These are phyloP conservation scores for Myodes glareolus DNA, from an alignment of 2,113 vertebrate genomes.

Conservation along the genomic window DNA sequence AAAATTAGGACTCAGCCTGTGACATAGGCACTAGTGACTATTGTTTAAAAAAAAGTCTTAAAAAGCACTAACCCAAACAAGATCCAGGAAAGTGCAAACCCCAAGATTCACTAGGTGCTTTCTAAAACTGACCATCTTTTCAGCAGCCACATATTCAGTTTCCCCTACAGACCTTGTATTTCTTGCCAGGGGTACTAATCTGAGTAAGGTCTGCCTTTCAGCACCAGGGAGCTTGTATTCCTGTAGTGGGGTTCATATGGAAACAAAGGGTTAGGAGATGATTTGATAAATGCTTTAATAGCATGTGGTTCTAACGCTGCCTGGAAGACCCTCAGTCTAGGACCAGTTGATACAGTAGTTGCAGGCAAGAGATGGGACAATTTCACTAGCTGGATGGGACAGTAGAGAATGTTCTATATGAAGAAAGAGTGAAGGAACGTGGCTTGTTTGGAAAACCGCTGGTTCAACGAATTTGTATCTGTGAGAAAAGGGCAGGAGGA, in stretches of 20 bases:
- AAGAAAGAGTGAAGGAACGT: not conserved
- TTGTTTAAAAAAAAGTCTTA: not conserved
- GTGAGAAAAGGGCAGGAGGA: not conserved
- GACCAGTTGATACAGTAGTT: not conserved
- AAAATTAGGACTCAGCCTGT: not conserved
- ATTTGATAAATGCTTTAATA: not conserved
- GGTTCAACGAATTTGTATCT: not conserved
- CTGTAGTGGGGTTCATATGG: not conserved
- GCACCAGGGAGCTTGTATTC: not conserved
- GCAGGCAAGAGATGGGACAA: not conserved
- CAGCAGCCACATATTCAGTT: not conserved
- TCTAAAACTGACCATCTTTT: not conserved
- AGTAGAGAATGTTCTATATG: not conserved
- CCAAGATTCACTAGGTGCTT: not conserved
- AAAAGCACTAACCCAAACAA: conserved; percentile 20
- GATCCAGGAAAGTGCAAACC: conserved; percentile 1
- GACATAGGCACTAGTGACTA: not conserved
- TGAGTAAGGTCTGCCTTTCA: not conserved
- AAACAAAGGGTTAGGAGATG: not conserved
- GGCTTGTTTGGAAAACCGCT: not conserved
- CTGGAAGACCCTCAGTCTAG: not conserved
- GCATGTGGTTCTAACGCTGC: not conserved
- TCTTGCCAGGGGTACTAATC: not conserved
- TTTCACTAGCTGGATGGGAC: not conserved
- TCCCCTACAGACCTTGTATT: not conserved